These are phyloP conservation scores for Callithrix jacchus DNA, from an alignment of 2,113 vertebrate species.

Conservation along the genomic window DNA sequence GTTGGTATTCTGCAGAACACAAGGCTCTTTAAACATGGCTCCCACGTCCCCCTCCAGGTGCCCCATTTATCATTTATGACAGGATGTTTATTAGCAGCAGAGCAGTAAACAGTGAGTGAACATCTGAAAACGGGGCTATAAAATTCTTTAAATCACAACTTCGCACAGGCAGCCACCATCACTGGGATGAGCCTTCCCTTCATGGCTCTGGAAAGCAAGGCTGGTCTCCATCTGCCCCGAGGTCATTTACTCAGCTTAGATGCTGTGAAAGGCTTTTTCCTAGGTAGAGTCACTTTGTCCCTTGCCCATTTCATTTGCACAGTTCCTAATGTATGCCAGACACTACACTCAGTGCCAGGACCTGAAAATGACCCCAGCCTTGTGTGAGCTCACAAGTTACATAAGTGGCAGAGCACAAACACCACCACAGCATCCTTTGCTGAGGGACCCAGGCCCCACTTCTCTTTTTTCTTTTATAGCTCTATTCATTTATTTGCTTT, in stretches of 20 bases:
- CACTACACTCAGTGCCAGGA: background rate
- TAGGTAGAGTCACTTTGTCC: background rate
- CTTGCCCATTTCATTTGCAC: background rate
- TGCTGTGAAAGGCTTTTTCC: background rate
- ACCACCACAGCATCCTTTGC: no score
- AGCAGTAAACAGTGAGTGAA: constrained; percentile 33
- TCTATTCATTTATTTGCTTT: no score
- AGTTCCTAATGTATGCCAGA: background rate
- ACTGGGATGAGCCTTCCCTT: background rate
- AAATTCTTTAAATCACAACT: constrained; percentile 34
- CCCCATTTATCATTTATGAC: constrained; percentile 61
- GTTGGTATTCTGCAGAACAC: background rate
- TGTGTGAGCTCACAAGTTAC: background rate
- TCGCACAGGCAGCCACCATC: background rate
- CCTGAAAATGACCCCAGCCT: background rate
- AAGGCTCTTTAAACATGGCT: constrained; percentile 30
- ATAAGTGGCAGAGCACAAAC: background rate
- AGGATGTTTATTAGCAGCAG: constrained; percentile 59
- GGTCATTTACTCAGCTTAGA: background rate
- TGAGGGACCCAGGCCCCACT: background rate
- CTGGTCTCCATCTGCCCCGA: background rate
- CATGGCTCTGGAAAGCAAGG: background rate
- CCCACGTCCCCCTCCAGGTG: background rate
- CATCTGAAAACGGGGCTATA: constrained; percentile 54
- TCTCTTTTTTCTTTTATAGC: no score